Percentiles rank a stretch among this genome's conserved stretches.
These are phyloP conservation scores for Chelmon rostratus DNA, from an alignment of 2,797 vertebrate genomes.

Conservation along the genomic window DNA sequence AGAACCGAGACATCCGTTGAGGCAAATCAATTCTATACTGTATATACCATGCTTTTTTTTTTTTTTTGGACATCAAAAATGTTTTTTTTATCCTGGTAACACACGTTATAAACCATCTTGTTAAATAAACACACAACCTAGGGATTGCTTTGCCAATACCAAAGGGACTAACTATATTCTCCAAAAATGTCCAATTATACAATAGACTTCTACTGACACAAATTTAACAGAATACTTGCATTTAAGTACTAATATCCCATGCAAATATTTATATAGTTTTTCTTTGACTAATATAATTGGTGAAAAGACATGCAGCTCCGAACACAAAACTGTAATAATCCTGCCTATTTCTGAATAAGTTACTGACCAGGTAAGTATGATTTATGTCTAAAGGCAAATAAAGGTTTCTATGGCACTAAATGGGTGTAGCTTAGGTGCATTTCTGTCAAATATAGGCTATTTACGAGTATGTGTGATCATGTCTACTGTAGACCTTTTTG, in stretches of 20 bases:
- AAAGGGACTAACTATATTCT: conserved; percentile 68
- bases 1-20: conserved; percentile 81
- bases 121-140: conserved; percentile 71
- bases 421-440: conserved; percentile 85
- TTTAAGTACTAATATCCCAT: conserved; percentile 74
- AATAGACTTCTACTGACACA: conserved; percentile 70
- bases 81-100: conserved; percentile 53
- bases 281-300: conserved; percentile 65
- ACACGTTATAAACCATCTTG: conserved; percentile 71
- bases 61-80: conserved; percentile 73
- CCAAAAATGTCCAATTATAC: conserved; percentile 75
- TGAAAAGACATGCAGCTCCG: conserved; percentile 73
- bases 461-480: conserved; percentile 72
- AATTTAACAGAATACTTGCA: conserved; percentile 72
- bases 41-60: conserved; percentile 69
- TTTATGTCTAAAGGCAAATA: conserved; percentile 86
- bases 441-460: conserved; percentile 83
- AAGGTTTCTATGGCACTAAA: conserved; percentile 88
- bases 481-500: conserved; percentile 75
- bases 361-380: conserved; percentile 79
- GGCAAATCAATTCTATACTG: conserved; percentile 80
- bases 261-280: conserved; percentile 68
- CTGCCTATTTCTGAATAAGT: conserved; percentile 74
- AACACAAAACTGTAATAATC: conserved; percentile 72
- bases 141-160: conserved; percentile 80